Conservation (phyloP, 2,113 vertebrate genomes). For the Cebidichthys violaceus region DNA sequence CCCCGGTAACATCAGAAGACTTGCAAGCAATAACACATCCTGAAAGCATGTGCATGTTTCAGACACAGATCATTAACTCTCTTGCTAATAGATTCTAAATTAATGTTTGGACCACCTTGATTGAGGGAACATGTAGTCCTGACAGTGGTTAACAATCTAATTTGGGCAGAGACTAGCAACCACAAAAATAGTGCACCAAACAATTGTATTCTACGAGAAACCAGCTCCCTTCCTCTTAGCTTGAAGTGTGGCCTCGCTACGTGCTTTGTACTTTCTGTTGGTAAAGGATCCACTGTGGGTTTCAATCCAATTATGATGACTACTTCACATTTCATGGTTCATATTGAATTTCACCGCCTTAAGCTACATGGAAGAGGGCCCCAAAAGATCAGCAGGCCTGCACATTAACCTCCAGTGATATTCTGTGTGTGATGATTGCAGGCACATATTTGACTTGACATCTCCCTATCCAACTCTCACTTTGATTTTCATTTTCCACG, state of each 20-base stretch:
- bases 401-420: conserved; percentile 57
- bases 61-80: conserved; percentile 28
- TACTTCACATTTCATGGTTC: conserved; percentile 72
- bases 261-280: conserved; percentile 45
- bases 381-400: conserved; percentile 68
- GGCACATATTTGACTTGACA: conserved; percentile 65
- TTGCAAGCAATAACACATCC: conserved; percentile 12
- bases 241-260: conserved; percentile 10
- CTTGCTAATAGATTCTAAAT: conserved; percentile 31
- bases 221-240: conserved; percentile 9
- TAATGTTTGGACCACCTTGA: conserved; percentile 8
- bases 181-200: conserved; percentile 39
- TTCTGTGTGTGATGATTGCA: conserved; percentile 58
- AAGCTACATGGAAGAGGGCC: conserved; percentile 53
- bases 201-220: conserved; percentile 36
- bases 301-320: conserved; percentile 73
- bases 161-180: conserved; percentile 38
- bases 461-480: conserved; percentile 65
- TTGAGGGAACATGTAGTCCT: conserved; percentile 17
- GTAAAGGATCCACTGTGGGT: conserved; percentile 52
- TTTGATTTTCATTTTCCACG: conserved; percentile 67
- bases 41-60: conserved; percentile 27
- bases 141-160: conserved; percentile 20
- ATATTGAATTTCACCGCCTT: conserved; percentile 65
- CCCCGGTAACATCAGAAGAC: conserved; percentile 31